Evolutionary conservation across 2,888 invertebrate genomes (phyloP).

Genomic region (Dynastes hyllus): DNA sequence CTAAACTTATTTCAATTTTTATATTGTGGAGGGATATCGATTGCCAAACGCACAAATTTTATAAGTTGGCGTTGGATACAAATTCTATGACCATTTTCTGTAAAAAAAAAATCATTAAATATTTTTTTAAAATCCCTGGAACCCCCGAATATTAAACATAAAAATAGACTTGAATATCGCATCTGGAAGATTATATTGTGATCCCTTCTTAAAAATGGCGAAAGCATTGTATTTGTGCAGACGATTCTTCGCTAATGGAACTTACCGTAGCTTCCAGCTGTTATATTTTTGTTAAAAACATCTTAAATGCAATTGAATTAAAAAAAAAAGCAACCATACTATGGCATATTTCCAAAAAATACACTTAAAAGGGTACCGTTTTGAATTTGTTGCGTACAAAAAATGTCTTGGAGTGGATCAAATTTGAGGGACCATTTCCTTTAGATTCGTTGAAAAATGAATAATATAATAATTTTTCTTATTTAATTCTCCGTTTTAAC

Average conservation of each 20-base stretch:
- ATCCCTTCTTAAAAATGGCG: no score
- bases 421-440: slow-evolving; percentile 15
- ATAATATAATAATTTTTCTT: no score
- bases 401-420: slow-evolving; percentile 5
- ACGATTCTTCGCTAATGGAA: no score
- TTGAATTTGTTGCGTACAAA: slow-evolving; percentile 8
- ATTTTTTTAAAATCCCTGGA: no score
- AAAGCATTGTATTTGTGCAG: no score
- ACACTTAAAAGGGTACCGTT: background rate
- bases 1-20: background rate
- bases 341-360: background rate
- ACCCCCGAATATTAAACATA: no score
- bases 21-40: slow-evolving; percentile 14
- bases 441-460: no score
- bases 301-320: background rate
- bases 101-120: background rate
- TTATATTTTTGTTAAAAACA: background rate
- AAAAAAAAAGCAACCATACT: no score
- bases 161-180: no score
- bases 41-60: slow-evolving; percentile 14
- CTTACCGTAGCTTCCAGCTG: no score
- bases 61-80: slow-evolving; percentile 15
- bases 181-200: no score
- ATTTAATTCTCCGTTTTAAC: no score
- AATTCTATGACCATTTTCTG: slow-evolving; percentile 12